phyloP scores from a whole-genome alignment of 2,888 invertebrate species.

The Dynastes grantii region DNA sequence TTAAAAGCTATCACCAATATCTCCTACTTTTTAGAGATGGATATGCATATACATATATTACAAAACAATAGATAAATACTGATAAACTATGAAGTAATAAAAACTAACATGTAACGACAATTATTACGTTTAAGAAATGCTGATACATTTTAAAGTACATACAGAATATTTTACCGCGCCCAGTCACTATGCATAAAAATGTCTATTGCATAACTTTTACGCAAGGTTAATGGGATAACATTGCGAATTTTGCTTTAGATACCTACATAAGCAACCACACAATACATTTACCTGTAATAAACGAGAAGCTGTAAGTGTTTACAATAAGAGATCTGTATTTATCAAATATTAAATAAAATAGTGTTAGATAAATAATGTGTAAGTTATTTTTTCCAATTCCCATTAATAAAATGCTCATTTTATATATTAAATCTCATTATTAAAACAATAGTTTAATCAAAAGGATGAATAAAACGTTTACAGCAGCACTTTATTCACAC shows the following conservation, averaged over 20 bases:
- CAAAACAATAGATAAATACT: constrained; percentile 23
- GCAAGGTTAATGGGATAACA: constrained; percentile 27
- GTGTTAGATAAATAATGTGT: too few relatives aligned
- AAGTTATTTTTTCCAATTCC: too few relatives aligned
- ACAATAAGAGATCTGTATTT: too few relatives aligned
- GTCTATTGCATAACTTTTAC: constrained; percentile 22
- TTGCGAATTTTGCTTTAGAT: constrained; percentile 5
- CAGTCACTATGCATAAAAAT: constrained; percentile 26
- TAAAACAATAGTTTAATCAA: too few relatives aligned
- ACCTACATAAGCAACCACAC: neutral
- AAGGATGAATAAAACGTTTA: too few relatives aligned
- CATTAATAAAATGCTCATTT: too few relatives aligned
- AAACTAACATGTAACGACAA: constrained; percentile 26
- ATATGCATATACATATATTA: neutral
- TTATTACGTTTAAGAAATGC: constrained; percentile 14
- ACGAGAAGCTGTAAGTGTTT: too few relatives aligned
- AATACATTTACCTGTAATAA: neutral
- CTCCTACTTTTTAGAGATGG: neutral
- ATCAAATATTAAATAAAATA: too few relatives aligned
- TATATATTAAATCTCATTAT: too few relatives aligned
- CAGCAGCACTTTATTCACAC: too few relatives aligned
- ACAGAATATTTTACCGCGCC: constrained; percentile 36
- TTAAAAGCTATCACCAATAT: neutral
- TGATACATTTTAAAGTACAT: constrained; percentile 24
- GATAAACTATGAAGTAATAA: constrained; percentile 21